A percentile compares a stretch with the other conserved stretches of the same genome.
Conservation (phyloP, 2,888 invertebrate genomes). For the Operophtera brumata region DNA sequence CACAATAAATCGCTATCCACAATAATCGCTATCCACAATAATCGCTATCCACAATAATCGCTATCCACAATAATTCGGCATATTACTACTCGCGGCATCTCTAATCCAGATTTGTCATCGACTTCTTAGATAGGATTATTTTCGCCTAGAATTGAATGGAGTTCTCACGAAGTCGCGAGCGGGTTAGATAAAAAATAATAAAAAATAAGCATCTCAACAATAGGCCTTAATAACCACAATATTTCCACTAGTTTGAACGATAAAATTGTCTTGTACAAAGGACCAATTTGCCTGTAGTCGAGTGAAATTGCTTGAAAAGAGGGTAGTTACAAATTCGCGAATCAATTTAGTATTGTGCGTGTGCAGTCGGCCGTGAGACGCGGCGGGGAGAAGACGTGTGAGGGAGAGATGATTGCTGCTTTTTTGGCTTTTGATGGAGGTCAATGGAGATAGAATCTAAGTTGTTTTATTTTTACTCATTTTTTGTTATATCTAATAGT, state of each 20-base stretch:
- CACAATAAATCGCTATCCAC: too few relatives aligned
- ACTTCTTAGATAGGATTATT: too few relatives aligned
- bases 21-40: too few relatives aligned
- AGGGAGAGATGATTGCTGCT: conserved; percentile 30
- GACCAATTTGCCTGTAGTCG: conserved; percentile 57
- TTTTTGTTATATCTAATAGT: too few relatives aligned
- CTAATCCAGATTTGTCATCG: too few relatives aligned
- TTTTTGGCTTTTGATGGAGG: conserved; percentile 24
- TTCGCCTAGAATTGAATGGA: too few relatives aligned
- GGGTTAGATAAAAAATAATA: too few relatives aligned
- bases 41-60: too few relatives aligned
- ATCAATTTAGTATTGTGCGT: conserved; percentile 70
- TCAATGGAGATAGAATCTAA: conserved; percentile 1
- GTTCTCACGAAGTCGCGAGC: too few relatives aligned
- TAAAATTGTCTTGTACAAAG: conserved; percentile 51
- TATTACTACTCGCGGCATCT: too few relatives aligned
- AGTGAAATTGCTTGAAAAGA: conserved; percentile 65
- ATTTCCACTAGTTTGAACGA: conserved; percentile 52
- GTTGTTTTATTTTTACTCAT: neutral
- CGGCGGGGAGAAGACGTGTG: conserved; percentile 49
- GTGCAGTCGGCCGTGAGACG: conserved; percentile 58
- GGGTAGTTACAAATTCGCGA: conserved; percentile 66
- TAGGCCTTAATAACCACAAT: conserved; percentile 43
- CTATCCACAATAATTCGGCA: too few relatives aligned
- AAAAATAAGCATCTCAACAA: conserved; percentile 24